Base-by-base conservation (phyloP, 2,113 vertebrate genomes). In the Varanus komodoensis region DNA sequence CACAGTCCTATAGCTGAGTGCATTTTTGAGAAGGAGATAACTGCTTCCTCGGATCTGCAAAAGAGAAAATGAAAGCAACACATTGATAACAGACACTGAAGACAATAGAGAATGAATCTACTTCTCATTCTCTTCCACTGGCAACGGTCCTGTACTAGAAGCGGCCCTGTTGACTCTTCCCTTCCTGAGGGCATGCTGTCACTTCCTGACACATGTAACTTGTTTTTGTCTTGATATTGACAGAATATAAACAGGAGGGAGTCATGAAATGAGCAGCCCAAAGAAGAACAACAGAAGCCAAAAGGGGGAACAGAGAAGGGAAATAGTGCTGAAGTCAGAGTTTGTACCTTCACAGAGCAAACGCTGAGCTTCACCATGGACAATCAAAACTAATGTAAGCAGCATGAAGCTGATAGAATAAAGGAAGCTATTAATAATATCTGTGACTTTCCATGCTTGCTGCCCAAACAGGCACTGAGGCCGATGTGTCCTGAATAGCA, bases 161-260 rank as follows among this genome's bases (percentile, higher is more conserved):
- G 38, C 71, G 27, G 85, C 52, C 52, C 68, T 38, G 19, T 64
- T 83, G 52, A 83, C 52, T 48, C 52, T 25, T 17, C 21, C 14
- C 19, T 75, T 75, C 50, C 25, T 9, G 11, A 80, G 7, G 79
- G 89, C 89, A 92, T 91, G 80, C 57, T 8, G 19, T 61, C 38
- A 0, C 8, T 50, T 69, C 21, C 77, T 52, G 61, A 71, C 12
- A 82, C 52, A 82, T 32, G n/a, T 82, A 61, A 61, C 1, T 32
- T 61, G 27, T 9, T 15, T 7, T 32, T 3, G 17, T 50, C 69
- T 83, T 64, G 50, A 74, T 34, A 75, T 64, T 27, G 14, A 17
- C 52, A n/a, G 27, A 50, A 75, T 21, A 64, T 23, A 34, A 83
- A 61, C 54, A 74, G 69, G 15, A 44, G 8, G 21, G 48, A 73